Evolutionary conservation across 2,797 vertebrate species (phyloP).

Genomic region (Acanthis flammea): DNA sequence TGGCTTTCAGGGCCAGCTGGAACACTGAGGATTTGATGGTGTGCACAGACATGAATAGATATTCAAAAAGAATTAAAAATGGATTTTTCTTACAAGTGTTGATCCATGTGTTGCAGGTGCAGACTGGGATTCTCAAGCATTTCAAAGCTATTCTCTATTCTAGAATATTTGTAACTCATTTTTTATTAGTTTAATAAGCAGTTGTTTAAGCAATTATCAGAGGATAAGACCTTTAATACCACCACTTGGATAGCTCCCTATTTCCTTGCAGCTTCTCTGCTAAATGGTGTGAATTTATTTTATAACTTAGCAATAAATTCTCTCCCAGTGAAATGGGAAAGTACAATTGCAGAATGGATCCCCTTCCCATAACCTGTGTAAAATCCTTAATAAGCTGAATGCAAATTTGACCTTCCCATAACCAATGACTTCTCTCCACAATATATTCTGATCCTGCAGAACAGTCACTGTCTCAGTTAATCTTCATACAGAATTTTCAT

Average conservation of each 20-base stretch:
- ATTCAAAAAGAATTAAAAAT: not conserved
- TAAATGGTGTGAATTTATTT: not conserved
- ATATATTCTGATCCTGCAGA: not conserved
- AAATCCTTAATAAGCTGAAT: not conserved
- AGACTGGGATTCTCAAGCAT: not conserved
- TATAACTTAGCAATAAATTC: not conserved
- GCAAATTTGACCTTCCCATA: not conserved
- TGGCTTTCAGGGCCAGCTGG: not conserved
- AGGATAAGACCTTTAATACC: not conserved
- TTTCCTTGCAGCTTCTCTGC: not conserved
- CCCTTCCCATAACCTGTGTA: not conserved
- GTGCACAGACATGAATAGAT: not conserved
- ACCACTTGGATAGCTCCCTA: not conserved
- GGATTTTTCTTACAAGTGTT: not conserved
- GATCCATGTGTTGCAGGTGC: accelerated
- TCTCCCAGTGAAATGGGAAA: not conserved
- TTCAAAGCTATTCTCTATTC: not conserved
- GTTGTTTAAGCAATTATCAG: not conserved
- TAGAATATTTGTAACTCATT: not conserved
- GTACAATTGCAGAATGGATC: not conserved
- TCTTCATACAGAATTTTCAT: not conserved
- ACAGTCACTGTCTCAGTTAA: not conserved
- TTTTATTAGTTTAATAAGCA: not conserved
- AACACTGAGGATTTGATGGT: not conserved
- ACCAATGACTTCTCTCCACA: not conserved